Conservation (phyloP, 2,797 vertebrate genomes). For the Anniella stebbinsi region DNA sequence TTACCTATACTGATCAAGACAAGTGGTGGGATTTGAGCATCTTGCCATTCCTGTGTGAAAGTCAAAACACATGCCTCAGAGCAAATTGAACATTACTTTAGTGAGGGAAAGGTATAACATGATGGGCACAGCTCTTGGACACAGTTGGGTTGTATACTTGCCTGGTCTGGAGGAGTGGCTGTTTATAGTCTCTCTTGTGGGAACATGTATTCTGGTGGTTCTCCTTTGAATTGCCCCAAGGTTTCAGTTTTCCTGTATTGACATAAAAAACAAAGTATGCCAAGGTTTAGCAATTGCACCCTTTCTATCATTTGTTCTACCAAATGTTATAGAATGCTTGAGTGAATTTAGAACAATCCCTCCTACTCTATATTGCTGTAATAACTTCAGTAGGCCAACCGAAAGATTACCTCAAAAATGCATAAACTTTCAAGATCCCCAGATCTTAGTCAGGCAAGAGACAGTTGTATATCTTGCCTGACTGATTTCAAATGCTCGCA, state of each 20-base stretch:
- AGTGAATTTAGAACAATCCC: neutral
- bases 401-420: too few species aligned
- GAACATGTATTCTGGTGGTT: conserved; percentile 74
- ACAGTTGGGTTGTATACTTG: conserved; percentile 64
- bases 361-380: too few species aligned
- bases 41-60: neutral
- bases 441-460: too few species aligned
- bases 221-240: conserved; percentile 85
- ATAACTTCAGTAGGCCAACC: too few species aligned
- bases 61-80: neutral
- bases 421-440: too few species aligned
- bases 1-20: too few species aligned
- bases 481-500: too few species aligned
- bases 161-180: conserved; percentile 87
- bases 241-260: conserved; percentile 89
- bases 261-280: conserved; percentile 31
- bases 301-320: neutral
- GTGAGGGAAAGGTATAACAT: neutral
- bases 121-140: neutral
- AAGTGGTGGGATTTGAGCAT: neutral
- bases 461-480: too few species aligned
- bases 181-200: conserved; percentile 88
- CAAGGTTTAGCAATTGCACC: neutral
- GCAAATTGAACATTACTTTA: neutral
- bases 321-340: neutral